Evolutionary conservation across 2,888 invertebrate genomes (phyloP).

Genomic region (Drosophila pseudotakahashii): DNA sequence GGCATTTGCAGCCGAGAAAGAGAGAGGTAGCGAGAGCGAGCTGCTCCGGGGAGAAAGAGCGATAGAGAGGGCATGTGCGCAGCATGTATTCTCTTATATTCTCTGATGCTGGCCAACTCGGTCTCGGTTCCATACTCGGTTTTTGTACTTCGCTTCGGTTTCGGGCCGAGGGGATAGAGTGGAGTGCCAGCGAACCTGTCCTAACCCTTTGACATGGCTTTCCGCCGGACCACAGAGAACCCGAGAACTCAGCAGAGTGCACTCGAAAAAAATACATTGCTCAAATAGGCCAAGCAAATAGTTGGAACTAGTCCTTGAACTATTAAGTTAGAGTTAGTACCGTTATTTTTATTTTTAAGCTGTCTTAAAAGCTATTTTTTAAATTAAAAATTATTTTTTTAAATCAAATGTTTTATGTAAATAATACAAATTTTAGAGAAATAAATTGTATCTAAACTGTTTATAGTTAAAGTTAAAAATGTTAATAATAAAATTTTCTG

Average conservation of each 20-base stretch:
- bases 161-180: not conserved
- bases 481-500: no score
- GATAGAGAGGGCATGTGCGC: conserved; percentile 44
- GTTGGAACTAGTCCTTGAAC: no score
- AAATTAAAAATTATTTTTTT: no score
- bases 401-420: no score
- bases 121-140: not conserved
- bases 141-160: not conserved
- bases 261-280: not conserved
- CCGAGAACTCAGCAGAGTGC: conserved; percentile 14
- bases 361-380: no score
- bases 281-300: not conserved
- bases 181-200: conserved; percentile 10
- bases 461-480: no score
- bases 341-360: no score
- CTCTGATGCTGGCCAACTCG: conserved; percentile 14
- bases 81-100: conserved; percentile 53
- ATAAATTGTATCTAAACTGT: no score
- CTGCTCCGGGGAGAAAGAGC: not conserved
- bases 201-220: conserved; percentile 61
- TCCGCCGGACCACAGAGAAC: conserved; percentile 22
- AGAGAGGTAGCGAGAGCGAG: conserved; percentile 2
- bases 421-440: no score
- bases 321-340: no score
- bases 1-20: conserved; percentile 12